phyloP scores from a whole-genome alignment of 92 coral and sea anemone genomes.

The Diadumene lineata region DNA sequence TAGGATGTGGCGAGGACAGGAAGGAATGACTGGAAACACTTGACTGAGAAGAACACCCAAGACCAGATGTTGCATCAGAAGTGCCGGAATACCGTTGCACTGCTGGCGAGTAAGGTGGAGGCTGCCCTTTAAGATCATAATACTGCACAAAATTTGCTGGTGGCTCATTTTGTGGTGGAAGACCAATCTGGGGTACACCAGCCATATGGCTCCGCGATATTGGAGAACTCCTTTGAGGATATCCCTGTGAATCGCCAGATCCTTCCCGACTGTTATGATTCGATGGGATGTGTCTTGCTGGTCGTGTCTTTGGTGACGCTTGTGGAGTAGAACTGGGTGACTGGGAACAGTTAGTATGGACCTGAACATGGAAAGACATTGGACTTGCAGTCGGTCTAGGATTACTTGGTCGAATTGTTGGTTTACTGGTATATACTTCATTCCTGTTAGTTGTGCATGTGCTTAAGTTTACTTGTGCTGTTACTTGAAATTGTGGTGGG shows the following conservation, averaged over 20 bases:
- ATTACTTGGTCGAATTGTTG: slow-evolving; percentile 26
- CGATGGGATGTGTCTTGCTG: slow-evolving; percentile 17
- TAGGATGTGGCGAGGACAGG: slow-evolving; percentile 49
- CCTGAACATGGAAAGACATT: slow-evolving; percentile 85
- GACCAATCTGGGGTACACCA: slow-evolving; percentile 31
- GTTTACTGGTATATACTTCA: slow-evolving; percentile 29
- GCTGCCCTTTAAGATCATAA: slow-evolving; percentile 57
- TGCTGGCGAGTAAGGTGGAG: slow-evolving; percentile 83
- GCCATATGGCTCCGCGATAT: slow-evolving; percentile 33
- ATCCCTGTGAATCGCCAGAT: slow-evolving; percentile 36
- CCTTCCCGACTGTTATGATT: slow-evolving; percentile 44
- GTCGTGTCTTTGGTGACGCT: slow-evolving; percentile 15
- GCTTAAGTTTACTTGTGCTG: slow-evolving; percentile 76
- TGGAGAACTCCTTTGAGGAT: slow-evolving; percentile 35
- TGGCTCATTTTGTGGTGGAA: slow-evolving; percentile 11
- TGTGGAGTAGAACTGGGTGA: neutral
- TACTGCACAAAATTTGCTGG: slow-evolving; percentile 70
- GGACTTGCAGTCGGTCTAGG: slow-evolving; percentile 56
- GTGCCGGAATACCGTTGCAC: slow-evolving; percentile 50
- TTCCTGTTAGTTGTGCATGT: slow-evolving; percentile 37
- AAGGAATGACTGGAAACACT: slow-evolving; percentile 56
- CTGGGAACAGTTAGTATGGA: slow-evolving; percentile 53
- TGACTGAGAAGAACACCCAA: slow-evolving; percentile 50
- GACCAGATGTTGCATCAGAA: slow-evolving; percentile 36
- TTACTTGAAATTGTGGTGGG: slow-evolving; percentile 91